Evolutionary conservation across 2,113 vertebrate species (phyloP), one percentile per base, ranked within the genome.

Genomic region (Vulpes lagopus): DNA sequence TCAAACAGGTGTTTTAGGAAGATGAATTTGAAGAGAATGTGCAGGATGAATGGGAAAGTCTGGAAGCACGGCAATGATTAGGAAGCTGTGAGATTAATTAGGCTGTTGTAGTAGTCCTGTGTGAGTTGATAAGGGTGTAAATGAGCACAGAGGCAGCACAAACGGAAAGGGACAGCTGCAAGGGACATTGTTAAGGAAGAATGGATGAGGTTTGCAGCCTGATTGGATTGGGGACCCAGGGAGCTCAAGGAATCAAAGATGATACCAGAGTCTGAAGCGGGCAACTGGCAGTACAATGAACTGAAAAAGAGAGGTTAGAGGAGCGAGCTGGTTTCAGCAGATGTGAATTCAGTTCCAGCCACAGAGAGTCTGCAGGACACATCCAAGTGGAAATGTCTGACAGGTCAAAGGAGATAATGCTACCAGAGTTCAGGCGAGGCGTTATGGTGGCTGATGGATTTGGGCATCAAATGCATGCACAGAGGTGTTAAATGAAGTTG

Each of bases 1-100:
- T 96, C 96, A 95, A 96, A 97, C 96, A 98, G 96, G 97, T 97
- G 97, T 97, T 97, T 95, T 60, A 92, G 80, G 84, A 95, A 97
- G 94, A 98, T 97, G 94, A 96, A 97, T 97, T 64, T 88, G 93
- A 94, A 89, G 96, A 62, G 95, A 92, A 94, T 55, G 55, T 73
- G 55, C 53, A 84, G 84, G 60, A 88, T 89, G 93, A 95, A 96
- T 35, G 85, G 94, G 93, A 95, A 92, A 98, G 96, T 95, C 88
- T 96, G 85, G 95, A 94, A 89, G 90, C 90, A 53, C 71, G 87
- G 97, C 89, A 78, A 91, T 76, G 90, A 71, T 94, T 65, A 85
- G 73, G 81, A 97, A 79, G 76, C 97, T 94, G 78, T 81, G 97
- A 97, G 94, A 97, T 98, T 94, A 94, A 97, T 92, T 53, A 97